Conservation (phyloP, 2,888 invertebrate genomes). For the Ditula angustiorana region DNA sequence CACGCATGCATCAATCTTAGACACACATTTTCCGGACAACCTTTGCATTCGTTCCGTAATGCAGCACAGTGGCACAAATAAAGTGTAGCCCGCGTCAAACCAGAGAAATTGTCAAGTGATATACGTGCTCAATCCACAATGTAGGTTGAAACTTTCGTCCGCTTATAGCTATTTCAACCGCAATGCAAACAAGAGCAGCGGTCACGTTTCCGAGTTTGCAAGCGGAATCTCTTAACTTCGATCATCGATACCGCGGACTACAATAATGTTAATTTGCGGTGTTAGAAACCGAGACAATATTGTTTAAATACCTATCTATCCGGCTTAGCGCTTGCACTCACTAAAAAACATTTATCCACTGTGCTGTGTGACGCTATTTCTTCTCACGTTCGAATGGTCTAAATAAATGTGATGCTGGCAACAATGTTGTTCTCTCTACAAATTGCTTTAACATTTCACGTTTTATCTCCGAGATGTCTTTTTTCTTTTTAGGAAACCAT, state of each 20-base stretch:
- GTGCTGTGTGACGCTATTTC: constrained; percentile 44
- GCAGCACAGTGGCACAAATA: constrained; percentile 74
- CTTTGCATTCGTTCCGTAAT: constrained; percentile 77
- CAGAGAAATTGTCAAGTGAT: constrained; percentile 75
- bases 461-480: constrained; percentile 13
- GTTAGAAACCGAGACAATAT: constrained; percentile 51
- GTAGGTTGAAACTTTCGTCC: constrained; percentile 80
- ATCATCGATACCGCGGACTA: constrained; percentile 58
- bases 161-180: constrained; percentile 70
- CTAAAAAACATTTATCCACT: constrained; percentile 60
- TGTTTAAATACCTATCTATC: constrained; percentile 61
- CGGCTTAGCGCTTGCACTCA: constrained; percentile 60
- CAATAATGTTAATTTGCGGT: constrained; percentile 61
- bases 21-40: constrained; percentile 60
- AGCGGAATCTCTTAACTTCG: constrained; percentile 54
- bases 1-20: constrained; percentile 54
- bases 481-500: constrained; percentile 5
- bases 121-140: constrained; percentile 69
- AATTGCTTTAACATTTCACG: constrained; percentile 1
- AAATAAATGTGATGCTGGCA: constrained; percentile 63
- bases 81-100: constrained; percentile 66
- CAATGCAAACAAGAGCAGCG: constrained; percentile 75
- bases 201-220: constrained; percentile 73
- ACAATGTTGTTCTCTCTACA: constrained; percentile 46
- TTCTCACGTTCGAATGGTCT: constrained; percentile 79